Base-by-base conservation (phyloP, 2,888 invertebrate genomes). In the Aporophyla lueneburgensis region DNA sequence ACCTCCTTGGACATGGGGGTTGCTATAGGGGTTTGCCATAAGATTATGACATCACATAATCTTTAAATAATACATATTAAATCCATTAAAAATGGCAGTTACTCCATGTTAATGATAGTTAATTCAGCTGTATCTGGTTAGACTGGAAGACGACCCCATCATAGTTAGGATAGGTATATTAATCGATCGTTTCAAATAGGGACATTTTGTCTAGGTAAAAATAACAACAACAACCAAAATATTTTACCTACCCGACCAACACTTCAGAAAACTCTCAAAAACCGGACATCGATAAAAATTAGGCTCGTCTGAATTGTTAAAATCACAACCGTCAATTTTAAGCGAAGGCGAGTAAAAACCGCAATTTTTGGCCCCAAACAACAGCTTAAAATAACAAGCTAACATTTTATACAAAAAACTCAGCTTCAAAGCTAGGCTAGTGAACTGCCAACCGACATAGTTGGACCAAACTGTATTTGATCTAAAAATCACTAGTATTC, bases 341-440 rank as follows among this genome's bases (percentile, higher is more conserved):
- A 46, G 51, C 27, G 56, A 33, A 51, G 49, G 24, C 43, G 21
- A 24, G 10, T 63, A 59, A 59, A 68, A 76, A 76, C n/a, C 43
- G 33, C 74, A 46, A n/a, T 24, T 74, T 49, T 51, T 16, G 2
- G 53, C 27, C 58, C 16, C 24, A 49, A 81, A 75, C 68, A 79
- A 83, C 56, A 12, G 83, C 19, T 56, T 59, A 54, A 83, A 83
- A 78, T 49, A 59, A 83, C 83, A 71, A 51, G 10, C 54, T 68
- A 61, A 46, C 54, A n/a, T 70, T 70, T 68, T 71, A 49, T 68
- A 68, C 49, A 67, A 71, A 33, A 80, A 83, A 63, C 58, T 68
- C 21, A 40, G 54, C 67, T 58, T 51, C 27, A 14, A 46, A 6
- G 10, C 40, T 59, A 51, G 54, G 21, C 33, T 54, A 65, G 62